A percentile compares a stretch with the other conserved stretches of the same genome.
phyloP scores from a whole-genome alignment of 2,797 vertebrate species.

The Paguma larvata region DNA sequence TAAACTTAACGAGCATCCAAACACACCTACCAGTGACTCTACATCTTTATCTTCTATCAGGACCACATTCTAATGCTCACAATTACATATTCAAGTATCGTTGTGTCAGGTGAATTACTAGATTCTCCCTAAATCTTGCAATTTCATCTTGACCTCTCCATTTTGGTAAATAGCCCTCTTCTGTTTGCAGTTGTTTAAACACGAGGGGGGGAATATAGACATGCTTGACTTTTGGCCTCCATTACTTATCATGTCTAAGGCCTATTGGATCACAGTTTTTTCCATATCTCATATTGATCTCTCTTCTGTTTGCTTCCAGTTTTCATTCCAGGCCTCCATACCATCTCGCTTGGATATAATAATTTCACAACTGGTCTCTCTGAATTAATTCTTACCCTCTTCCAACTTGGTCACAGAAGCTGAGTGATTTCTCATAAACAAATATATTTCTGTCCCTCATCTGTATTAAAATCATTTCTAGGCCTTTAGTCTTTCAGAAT shows the following conservation, averaged over 20 bases:
- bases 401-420: not conserved
- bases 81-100: not conserved
- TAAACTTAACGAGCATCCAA: not conserved
- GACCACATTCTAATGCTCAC: not conserved
- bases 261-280: not conserved
- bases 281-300: not conserved
- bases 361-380: not conserved
- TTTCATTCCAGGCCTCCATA: not conserved
- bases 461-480: not conserved
- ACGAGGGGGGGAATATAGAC: no score
- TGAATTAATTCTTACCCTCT: not conserved
- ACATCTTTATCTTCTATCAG: not conserved
- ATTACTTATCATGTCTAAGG: not conserved
- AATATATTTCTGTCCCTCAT: not conserved
- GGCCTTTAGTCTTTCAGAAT: not conserved
- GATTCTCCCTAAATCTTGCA: not conserved
- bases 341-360: not conserved
- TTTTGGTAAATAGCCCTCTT: not conserved
- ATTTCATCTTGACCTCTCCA: not conserved
- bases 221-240: not conserved
- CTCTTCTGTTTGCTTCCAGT: not conserved
- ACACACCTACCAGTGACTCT: not conserved
- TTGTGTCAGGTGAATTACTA: not conserved
- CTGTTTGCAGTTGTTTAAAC: not conserved
- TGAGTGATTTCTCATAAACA: not conserved